These are phyloP conservation scores for Phoronis australis DNA, from an alignment of 2,888 invertebrate species.

Conservation along the genomic window DNA sequence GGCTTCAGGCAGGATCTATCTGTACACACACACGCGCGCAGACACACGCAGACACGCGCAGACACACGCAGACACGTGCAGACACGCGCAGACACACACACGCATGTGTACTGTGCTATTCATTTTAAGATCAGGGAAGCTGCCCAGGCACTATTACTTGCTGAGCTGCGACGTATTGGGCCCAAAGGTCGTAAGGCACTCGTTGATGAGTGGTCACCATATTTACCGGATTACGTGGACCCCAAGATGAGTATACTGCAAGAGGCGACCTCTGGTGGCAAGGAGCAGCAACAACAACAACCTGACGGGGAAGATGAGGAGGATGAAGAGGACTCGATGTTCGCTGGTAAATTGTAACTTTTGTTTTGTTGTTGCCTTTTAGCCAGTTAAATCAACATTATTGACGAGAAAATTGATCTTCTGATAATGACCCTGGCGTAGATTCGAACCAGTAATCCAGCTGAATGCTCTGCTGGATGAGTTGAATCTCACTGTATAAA, in stretches of 20 bases:
- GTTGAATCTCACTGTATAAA: too few relatives aligned
- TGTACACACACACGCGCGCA: too few relatives aligned
- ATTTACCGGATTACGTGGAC: conserved; percentile 68
- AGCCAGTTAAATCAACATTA: background rate
- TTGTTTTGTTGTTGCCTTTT: background rate
- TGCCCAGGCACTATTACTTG: conserved; percentile 87
- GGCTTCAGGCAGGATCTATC: too few relatives aligned
- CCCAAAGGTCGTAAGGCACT: conserved; percentile 85
- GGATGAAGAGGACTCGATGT: conserved; percentile 21
- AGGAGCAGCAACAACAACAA: background rate
- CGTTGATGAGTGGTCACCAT: conserved; percentile 95
- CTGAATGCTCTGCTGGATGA: too few relatives aligned
- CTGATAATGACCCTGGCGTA: too few relatives aligned
- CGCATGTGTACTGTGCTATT: too few relatives aligned
- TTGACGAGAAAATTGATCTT: too few relatives aligned
- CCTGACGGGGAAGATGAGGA: conserved; percentile 27
- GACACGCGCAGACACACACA: too few relatives aligned
- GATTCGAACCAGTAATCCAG: too few relatives aligned
- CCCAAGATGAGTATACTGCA: conserved; percentile 52
- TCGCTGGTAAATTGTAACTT: too few relatives aligned
- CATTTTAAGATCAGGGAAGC: conserved; percentile 72
- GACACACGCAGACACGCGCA: too few relatives aligned
- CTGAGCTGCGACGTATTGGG: conserved; percentile 84
- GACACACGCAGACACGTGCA: too few relatives aligned
- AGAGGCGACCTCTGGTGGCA: conserved; percentile 14